These are phyloP conservation scores for Ectobius pallidus DNA, from an alignment of 2,888 invertebrate species.

Conservation along the genomic window DNA sequence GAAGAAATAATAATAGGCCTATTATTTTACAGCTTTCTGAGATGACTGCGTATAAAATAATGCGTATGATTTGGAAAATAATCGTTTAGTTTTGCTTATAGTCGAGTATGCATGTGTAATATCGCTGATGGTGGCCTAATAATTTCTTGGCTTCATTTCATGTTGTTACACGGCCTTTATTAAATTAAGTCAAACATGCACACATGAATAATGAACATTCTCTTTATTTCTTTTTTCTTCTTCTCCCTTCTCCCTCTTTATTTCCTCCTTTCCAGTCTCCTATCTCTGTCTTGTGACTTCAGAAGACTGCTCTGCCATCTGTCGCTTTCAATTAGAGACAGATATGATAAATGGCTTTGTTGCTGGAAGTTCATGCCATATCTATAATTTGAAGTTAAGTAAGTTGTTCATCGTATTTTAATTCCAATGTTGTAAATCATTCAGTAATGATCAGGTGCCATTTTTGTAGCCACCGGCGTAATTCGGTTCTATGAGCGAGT, in stretches of 20 bases:
- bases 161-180: neutral
- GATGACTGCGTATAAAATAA: too few species aligned
- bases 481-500: too few species aligned
- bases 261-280: too few species aligned
- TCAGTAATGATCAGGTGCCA: neutral
- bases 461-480: neutral
- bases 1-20: too few species aligned
- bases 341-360: neutral
- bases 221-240: too few species aligned
- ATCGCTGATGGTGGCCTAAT: neutral
- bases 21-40: too few species aligned
- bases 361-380: neutral
- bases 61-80: too few species aligned
- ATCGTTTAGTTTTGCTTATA: too few species aligned
- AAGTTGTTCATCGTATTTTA: neutral
- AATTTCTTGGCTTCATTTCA: neutral
- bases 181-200: neutral
- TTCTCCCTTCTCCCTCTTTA: too few species aligned
- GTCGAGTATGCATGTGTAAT: too few species aligned
- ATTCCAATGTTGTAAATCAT: neutral
- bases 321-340: slow-evolving; percentile 9
- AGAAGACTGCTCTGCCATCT: neutral
- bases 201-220: neutral
- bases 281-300: neutral
- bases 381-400: neutral